Evolutionary conservation across 1,140 invertebrate genomes (phyloP).

Genomic region (Euura lappo): DNA sequence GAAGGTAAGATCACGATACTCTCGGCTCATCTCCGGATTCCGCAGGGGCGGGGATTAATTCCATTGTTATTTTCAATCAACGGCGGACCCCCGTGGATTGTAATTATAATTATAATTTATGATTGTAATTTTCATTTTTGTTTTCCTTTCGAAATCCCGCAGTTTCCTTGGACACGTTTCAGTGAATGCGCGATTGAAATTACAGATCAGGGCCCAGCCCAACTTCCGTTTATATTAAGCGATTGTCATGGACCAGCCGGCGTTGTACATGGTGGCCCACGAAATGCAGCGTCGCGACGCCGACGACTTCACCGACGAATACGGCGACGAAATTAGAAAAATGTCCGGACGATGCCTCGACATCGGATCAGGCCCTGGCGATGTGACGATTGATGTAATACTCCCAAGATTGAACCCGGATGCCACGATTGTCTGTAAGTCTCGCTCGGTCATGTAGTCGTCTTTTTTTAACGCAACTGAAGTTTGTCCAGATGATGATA

Average conservation of each 20-base stretch:
- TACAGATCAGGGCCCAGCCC: no score
- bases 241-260: background rate
- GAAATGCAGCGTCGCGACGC: conserved; percentile 73
- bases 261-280: conserved; percentile 67
- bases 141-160: no score
- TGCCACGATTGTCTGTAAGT: conserved; percentile 43
- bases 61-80: no score
- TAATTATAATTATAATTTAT: no score
- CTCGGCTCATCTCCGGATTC: no score
- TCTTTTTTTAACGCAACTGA: background rate
- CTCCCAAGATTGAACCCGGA: conserved; percentile 66
- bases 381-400: conserved; percentile 73
- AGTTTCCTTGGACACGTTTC: no score
- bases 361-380: conserved; percentile 80
- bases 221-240: no score
- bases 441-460: background rate
- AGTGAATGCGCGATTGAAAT: no score
- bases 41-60: no score
- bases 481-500: background rate
- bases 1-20: no score
- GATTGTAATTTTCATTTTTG: no score
- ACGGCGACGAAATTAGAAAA: conserved; percentile 59
- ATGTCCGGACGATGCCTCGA: conserved; percentile 66
- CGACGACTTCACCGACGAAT: conserved; percentile 70
- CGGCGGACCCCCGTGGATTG: no score